Evolutionary conservation across 2,888 invertebrate genomes (phyloP).

Genomic region (Deilephila porcellus): DNA sequence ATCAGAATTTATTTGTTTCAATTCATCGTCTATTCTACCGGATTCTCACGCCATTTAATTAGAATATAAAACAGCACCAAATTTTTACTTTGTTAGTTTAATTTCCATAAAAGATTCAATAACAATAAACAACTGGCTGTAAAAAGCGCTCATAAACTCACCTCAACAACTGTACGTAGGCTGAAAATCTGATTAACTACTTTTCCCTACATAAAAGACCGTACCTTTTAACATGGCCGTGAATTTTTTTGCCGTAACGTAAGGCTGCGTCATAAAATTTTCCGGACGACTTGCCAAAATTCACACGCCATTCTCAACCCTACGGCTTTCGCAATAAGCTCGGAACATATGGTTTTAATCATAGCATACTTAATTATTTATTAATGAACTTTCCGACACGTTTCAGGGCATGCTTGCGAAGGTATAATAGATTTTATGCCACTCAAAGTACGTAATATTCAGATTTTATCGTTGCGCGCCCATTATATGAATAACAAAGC

Average conservation of each 20-base stretch:
- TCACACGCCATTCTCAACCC: slow-evolving; percentile 9
- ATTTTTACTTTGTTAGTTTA: not conserved
- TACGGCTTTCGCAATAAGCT: slow-evolving; percentile 11
- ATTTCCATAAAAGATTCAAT: not conserved
- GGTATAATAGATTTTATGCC: slow-evolving; percentile 28
- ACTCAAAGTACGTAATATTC: slow-evolving; percentile 27
- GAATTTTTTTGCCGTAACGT: slow-evolving; percentile 27
- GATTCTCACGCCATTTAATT: too few relatives aligned
- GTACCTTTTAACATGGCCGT: slow-evolving; percentile 20
- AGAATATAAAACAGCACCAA: not conserved
- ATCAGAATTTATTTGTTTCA: too few relatives aligned
- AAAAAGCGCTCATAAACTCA: not conserved
- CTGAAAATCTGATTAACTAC: slow-evolving; percentile 25
- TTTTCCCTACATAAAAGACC: slow-evolving; percentile 18
- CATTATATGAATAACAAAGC: slow-evolving; percentile 29
- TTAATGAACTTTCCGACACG: slow-evolving; percentile 30
- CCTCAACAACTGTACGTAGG: not conserved
- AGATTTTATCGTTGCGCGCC: slow-evolving; percentile 27
- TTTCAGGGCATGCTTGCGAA: slow-evolving; percentile 11
- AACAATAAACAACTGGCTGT: not conserved
- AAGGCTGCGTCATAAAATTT: slow-evolving; percentile 29
- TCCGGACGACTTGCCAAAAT: slow-evolving; percentile 16
- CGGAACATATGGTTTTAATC: slow-evolving; percentile 20
- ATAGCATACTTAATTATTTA: slow-evolving; percentile 29
- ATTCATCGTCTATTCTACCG: too few relatives aligned